Evolutionary conservation across 2,113 vertebrate species (phyloP), one percentile per base, ranked within the genome.

Genomic region (Engystomops pustulosus): DNA sequence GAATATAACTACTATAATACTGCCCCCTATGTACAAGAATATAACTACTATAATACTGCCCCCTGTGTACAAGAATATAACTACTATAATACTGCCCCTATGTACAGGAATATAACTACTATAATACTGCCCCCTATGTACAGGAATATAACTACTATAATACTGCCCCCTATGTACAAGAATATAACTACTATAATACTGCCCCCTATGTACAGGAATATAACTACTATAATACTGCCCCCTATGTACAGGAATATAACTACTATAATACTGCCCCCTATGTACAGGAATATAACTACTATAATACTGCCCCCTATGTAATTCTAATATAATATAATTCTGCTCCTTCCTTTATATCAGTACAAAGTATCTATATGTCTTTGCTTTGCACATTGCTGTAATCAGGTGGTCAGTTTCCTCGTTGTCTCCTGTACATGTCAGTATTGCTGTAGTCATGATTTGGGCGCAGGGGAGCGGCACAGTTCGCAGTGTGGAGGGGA

Each of bases 151-250:
- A 58, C 53, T 58, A 58, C 53, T 58, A 23, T 58, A 58, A 23
- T 23, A n/a, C n/a, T n/a, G n/a, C n/a, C n/a, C n/a, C n/a, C n/a
- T n/a, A n/a, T n/a, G n/a, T n/a, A n/a, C n/a, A n/a, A n/a, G n/a
- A n/a, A n/a, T n/a, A 55, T 55, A 55, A 58, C 53, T 58, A 58
- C 53, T 58, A 58, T 58, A 58, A 58, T 58, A 58, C 53, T 58
- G 23, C 53, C 38, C 25, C 53, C 23, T 58, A 58, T 58, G 23
- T 58, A 58, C n/a, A 58, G 25, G 53, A 58, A 25, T 58, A 58
- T 58, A 58, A 58, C 53, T 58, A 58, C 53, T 58, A 23, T 58
- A 58, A 23, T 23, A n/a, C n/a, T n/a, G n/a, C n/a, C 53, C 12
- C n/a, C 53, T 58, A 58, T 58, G 9, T 58, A 25, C 53, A 58